Evolutionary conservation across 2,113 vertebrate species (phyloP).

Genomic region (Orthochromis indermauri): DNA sequence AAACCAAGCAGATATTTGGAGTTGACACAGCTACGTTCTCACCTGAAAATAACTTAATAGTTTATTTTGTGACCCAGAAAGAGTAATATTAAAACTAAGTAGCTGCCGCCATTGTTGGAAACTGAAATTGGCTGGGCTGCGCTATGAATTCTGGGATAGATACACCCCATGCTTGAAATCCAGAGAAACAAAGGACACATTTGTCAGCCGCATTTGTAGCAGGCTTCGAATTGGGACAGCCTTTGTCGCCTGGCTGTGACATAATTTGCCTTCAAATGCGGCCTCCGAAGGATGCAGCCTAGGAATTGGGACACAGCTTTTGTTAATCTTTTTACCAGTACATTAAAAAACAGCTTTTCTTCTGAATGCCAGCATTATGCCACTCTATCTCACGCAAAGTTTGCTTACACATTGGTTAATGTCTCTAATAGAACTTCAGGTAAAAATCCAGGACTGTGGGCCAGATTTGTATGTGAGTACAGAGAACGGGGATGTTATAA

Average conservation of each 20-base stretch:
- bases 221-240: accelerated
- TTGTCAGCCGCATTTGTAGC: neutral
- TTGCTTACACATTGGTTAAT: neutral
- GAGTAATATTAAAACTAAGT: neutral
- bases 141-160: neutral
- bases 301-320: neutral
- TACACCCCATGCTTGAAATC: neutral
- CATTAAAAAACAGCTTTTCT: neutral
- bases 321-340: neutral
- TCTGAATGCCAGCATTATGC: neutral
- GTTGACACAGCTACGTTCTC: neutral
- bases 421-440: neutral
- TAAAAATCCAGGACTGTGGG: neutral
- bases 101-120: neutral
- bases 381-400: neutral
- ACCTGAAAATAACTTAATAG: neutral
- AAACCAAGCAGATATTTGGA: neutral
- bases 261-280: neutral
- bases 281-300: neutral
- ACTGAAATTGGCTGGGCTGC: neutral
- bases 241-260: neutral
- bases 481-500: neutral
- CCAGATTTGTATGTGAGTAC: neutral
- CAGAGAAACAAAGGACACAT: neutral
- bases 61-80: neutral